phyloP scores from a whole-genome alignment of 2,113 vertebrate genomes.

The Chascanopsetta lugubris region DNA sequence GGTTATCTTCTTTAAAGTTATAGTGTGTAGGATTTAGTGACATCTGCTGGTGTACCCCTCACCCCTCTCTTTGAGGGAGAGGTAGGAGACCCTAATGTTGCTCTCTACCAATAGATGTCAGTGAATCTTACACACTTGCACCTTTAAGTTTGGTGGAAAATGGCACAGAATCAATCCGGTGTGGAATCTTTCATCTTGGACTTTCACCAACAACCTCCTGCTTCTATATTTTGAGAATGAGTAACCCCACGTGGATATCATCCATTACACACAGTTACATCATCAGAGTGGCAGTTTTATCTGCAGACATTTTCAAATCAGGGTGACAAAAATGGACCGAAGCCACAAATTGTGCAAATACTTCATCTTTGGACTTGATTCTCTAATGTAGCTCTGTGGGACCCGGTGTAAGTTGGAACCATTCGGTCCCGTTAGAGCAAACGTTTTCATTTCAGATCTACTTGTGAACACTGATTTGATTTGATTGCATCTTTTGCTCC shows the following conservation, averaged over 20 bases:
- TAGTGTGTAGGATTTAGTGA: too few relatives aligned
- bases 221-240: not conserved
- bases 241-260: not conserved
- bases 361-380: conserved; percentile 10
- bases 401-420: conserved; percentile 9
- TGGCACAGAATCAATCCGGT: not conserved
- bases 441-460: conserved; percentile 30
- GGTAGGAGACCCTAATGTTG: too few relatives aligned
- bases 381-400: not conserved
- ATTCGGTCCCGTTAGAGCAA: conserved; percentile 22
- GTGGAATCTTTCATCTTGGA: not conserved
- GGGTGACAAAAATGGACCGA: conserved; percentile 21
- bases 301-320: conserved; percentile 38
- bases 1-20: too few relatives aligned
- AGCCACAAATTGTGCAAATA: conserved; percentile 16
- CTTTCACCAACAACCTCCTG: not conserved
- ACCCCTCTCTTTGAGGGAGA: too few relatives aligned
- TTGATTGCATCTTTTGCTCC: conserved; percentile 36
- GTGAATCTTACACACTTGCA: not conserved
- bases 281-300: not conserved
- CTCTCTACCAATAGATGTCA: too few relatives aligned
- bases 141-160: not conserved
- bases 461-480: conserved; percentile 50
- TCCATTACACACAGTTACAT: not conserved
- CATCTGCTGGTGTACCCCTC: too few relatives aligned